Evolutionary conservation across 2,113 vertebrate genomes (phyloP), one percentile per base, ranked within the genome.

Genomic region (Oceanites oceanicus): DNA sequence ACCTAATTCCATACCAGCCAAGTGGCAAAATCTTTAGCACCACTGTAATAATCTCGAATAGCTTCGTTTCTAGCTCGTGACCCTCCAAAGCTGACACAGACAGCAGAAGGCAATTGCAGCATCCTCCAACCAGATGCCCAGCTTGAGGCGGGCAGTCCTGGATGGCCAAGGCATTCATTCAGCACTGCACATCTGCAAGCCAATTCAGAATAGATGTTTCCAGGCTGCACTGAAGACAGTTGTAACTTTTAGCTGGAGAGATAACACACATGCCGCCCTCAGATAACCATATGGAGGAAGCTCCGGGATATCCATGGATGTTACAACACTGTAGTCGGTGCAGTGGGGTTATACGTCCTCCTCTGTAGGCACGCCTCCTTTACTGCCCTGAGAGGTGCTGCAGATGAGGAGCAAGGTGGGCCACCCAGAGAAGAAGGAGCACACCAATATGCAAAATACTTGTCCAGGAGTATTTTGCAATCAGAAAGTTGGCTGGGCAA

Each of bases 251-350:
- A 77, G 34, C 30, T 77, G 42, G 40, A 42, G 30, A 77, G 26
- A 2, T 13, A 70, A 52, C 23, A 73, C 15, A 29, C 15, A 3
- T 27, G 23, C 11, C 44, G 82, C 10, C 25, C 20, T 50, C 55
- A 75, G 53, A 59, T 25, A 75, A n/a, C 17, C 3, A 2, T 0
- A 1, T 7, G 32, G 53, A 78, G 23, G 68, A 82, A 79, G 50
- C 12, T 84, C 26, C 1, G 1, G 34, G n/a, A 56, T 32, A 59
- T 5, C n/a, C 29, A 19, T 0, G 1, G 47, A 34, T 4, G 10
- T 11, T 15, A 23, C 40, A 65, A 32, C 0, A 0, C 50, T 50
- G 32, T 0, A 0, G 47, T 34, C 0, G 0, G 65, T 53, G 59
- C 38, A 53, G 14, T 5, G 22, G 26, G 8, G 18, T 21, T 36